phyloP scores from a whole-genome alignment of 2,888 invertebrate species.

The Agapostemon virescens region DNA sequence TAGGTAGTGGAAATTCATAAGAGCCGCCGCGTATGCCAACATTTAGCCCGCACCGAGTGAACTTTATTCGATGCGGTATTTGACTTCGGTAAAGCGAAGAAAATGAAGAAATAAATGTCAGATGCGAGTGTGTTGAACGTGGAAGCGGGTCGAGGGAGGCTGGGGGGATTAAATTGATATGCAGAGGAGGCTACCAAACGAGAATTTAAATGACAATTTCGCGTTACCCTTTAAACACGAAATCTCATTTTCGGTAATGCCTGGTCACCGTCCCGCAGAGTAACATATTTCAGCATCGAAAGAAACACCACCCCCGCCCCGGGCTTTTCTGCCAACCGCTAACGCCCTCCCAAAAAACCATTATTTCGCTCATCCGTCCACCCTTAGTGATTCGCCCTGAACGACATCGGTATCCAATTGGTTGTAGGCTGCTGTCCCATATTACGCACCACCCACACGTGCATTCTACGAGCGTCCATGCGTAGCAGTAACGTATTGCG shows the following conservation, averaged over 20 bases:
- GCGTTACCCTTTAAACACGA: slow-evolving; percentile 38
- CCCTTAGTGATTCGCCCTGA: slow-evolving; percentile 40
- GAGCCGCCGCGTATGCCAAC: too few relatives aligned
- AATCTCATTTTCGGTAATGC: slow-evolving; percentile 48
- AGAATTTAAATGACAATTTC: slow-evolving; percentile 46
- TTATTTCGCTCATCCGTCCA: slow-evolving; percentile 49
- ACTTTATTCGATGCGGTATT: too few relatives aligned
- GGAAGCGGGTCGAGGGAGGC: too few relatives aligned
- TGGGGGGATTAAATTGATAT: slow-evolving; percentile 14
- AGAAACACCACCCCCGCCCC: background rate
- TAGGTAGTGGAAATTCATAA: too few relatives aligned
- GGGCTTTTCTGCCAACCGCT: background rate
- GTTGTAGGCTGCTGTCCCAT: slow-evolving; percentile 33
- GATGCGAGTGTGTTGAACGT: background rate
- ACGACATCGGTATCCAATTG: slow-evolving; percentile 33
- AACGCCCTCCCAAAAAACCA: slow-evolving; percentile 38
- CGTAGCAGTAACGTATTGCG: slow-evolving; percentile 50
- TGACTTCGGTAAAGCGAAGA: background rate
- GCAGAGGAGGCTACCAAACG: background rate
- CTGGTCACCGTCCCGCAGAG: slow-evolving; percentile 36
- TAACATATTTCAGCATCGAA: slow-evolving; percentile 44
- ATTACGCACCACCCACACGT: slow-evolving; percentile 41
- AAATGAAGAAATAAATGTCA: background rate
- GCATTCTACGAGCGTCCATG: slow-evolving; percentile 32
- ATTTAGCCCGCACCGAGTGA: too few relatives aligned